These are phyloP conservation scores for Eclectus roratus DNA, from an alignment of 2,113 vertebrate genomes.

Conservation along the genomic window DNA sequence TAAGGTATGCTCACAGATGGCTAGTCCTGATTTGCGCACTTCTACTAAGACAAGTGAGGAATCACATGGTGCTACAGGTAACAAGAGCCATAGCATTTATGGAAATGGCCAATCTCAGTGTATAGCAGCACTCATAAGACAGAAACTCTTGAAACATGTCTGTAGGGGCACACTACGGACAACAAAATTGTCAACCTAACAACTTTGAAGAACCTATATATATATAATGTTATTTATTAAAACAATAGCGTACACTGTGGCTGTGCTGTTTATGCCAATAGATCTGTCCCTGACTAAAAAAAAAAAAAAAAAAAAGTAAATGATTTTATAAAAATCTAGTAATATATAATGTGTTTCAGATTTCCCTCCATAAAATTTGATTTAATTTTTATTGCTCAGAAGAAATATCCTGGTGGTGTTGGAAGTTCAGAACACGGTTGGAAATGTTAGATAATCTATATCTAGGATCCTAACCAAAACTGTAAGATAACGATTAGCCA, in stretches of 20 bases:
- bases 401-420: background rate
- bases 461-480: background rate
- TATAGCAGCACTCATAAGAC: background rate
- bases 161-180: background rate
- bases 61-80: background rate
- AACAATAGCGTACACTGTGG: constrained; percentile 57
- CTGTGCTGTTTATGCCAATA: constrained; percentile 74
- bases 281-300: constrained; percentile 79
- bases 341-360: background rate
- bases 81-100: background rate
- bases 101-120: background rate
- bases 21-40: background rate
- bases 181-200: background rate
- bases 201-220: background rate
- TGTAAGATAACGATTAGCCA: background rate
- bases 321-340: constrained; percentile 73
- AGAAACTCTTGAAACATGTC: background rate
- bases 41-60: background rate
- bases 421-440: background rate
- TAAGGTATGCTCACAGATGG: background rate
- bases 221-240: constrained; percentile 56
- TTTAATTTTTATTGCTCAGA: background rate
- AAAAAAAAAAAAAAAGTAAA: constrained; percentile 80
- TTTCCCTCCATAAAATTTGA: background rate
- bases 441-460: background rate